A percentile compares a stretch with the other conserved stretches of the same genome.
These are phyloP conservation scores for Muntiacus reevesi DNA, from an alignment of 2,113 vertebrate genomes.

Conservation along the genomic window DNA sequence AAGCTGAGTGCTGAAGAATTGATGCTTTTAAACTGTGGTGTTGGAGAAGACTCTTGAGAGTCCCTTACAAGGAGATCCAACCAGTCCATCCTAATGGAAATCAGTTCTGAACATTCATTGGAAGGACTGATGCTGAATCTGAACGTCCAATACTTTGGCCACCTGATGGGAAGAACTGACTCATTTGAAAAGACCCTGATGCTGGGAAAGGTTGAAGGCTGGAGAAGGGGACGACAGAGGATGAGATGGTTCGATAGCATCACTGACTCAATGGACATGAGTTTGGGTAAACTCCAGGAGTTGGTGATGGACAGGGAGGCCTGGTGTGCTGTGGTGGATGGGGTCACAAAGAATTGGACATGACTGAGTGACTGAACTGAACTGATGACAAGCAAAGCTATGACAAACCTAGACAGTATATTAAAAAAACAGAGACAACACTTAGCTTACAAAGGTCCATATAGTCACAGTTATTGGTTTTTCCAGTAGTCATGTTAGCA, in stretches of 20 bases:
- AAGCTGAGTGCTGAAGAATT: not conserved
- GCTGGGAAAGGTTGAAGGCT: accelerated
- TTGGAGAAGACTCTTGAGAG: not conserved
- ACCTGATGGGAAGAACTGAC: not conserved
- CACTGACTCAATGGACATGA: not conserved
- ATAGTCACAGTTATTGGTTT: not conserved
- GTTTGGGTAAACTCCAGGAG: not conserved
- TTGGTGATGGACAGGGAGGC: not conserved
- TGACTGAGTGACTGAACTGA: not conserved
- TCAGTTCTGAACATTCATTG: not conserved
- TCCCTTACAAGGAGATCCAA: not conserved
- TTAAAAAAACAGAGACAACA: not conserved
- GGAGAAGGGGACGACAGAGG: not conserved
- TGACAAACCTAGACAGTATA: not conserved
- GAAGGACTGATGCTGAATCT: not conserved
- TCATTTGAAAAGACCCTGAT: not conserved
- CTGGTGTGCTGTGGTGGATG: not conserved
- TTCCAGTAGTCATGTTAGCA: not conserved
- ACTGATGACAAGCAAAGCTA: not conserved
- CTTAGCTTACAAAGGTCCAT: not conserved
- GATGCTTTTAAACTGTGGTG: not conserved
- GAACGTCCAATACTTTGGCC: not conserved
- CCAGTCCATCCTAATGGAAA: not conserved
- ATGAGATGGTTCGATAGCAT: not conserved
- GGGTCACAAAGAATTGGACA: accelerated